These are phyloP conservation scores for Busseola fusca DNA, from an alignment of 2,888 invertebrate genomes.

Conservation along the genomic window DNA sequence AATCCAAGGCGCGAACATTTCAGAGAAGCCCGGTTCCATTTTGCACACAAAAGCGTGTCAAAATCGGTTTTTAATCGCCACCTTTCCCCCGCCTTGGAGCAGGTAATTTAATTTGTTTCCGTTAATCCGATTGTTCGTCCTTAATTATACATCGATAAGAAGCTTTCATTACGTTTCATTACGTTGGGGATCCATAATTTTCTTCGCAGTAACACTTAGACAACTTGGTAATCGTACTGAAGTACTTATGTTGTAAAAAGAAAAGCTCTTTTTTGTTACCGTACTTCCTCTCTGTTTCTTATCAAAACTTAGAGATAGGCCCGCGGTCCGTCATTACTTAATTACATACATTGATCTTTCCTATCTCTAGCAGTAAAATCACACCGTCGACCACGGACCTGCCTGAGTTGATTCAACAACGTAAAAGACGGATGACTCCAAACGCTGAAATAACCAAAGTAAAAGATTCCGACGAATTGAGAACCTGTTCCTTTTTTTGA, in stretches of 20 bases:
- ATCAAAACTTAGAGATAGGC: background rate
- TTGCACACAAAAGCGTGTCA: conserved; percentile 19
- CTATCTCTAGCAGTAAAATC: background rate
- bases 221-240: conserved; percentile 3
- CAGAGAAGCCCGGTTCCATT: conserved; percentile 2
- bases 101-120: conserved; percentile 44
- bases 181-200: conserved; percentile 27
- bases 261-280: background rate
- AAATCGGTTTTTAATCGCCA: conserved; percentile 36
- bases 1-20: background rate
- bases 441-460: background rate
- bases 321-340: background rate
- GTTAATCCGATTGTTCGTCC: conserved; percentile 40
- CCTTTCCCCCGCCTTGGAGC: conserved; percentile 15
- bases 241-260: background rate
- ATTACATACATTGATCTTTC: background rate
- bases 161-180: conserved; percentile 33
- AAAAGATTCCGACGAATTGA: too few species aligned
- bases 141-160: conserved; percentile 39
- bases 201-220: conserved; percentile 16
- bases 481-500: too few species aligned
- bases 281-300: background rate
- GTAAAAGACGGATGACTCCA: conserved; percentile 1
- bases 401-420: background rate
- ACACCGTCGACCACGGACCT: background rate